Evolutionary conservation across 2,113 vertebrate genomes (phyloP), one percentile per base, ranked within the genome.

Genomic region (Lamprologus tigripictilis): DNA sequence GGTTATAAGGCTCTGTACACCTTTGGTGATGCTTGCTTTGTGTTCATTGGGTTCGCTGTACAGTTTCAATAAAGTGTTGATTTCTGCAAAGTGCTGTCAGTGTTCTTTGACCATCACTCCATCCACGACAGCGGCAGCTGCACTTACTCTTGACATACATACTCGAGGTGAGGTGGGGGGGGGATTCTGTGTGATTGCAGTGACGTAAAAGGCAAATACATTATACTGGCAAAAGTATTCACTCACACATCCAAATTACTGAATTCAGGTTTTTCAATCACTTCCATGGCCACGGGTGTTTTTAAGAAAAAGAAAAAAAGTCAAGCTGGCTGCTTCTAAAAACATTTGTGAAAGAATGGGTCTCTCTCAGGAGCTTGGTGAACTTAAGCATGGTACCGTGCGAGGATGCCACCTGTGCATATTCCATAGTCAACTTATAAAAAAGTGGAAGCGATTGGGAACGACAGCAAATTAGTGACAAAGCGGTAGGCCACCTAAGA

Each of bases 21-120:
- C 78, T 82, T 16, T 82, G 63, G 21, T 55, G 33, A 33, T 42
- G 82, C 47, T 84, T 47, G 40, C 80, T 83, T 63, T 45, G 66
- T 61, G 57, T 54, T 83, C 12, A 28, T 61, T 81, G 78, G 79
- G 14, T 88, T 81, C 8, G 42, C 88, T 87, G 86, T 86, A 84
- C 53, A 81, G 86, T 90, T 90, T 85, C 71, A 94, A 92, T 94
- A 92, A 93, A 93, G 87, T 7, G 17, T 90, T 93, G 76, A 90
- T 92, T 40, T 61, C 82, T 80, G 80, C 51, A 55, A 54, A 90
- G 81, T 63, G 84, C 79, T 35, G 76, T 61, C 57, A 47, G 14
- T 85, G 86, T 35, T 83, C 61, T 90, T 80, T 86, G 51, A 88
- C 40, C 66, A 58, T 91, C 78, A 21, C 33, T 87, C 80, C 37